These are phyloP conservation scores for Sebastes variabilis DNA, from an alignment of 2,797 vertebrate genomes.

Conservation along the genomic window DNA sequence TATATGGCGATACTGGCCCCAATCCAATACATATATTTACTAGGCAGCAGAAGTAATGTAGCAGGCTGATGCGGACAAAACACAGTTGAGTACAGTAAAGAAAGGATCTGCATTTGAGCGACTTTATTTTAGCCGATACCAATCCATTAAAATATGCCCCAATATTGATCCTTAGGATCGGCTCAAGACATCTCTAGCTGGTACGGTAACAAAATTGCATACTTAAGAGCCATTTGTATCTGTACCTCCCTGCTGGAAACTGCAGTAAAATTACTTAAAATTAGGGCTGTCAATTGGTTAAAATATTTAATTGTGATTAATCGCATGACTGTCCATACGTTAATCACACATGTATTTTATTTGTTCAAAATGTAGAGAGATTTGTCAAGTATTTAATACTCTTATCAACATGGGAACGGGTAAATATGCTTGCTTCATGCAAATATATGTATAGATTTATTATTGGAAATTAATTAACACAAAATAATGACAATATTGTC, in stretches of 20 bases:
- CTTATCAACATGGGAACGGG: too few relatives aligned
- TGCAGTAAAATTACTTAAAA: not conserved
- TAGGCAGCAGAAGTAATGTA: not conserved
- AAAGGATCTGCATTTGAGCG: not conserved
- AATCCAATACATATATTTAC: not conserved
- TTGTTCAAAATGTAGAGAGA: too few relatives aligned
- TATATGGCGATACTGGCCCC: not conserved
- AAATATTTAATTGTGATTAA: too few relatives aligned
- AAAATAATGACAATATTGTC: too few relatives aligned
- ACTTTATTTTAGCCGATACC: not conserved
- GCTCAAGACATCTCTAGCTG: not conserved
- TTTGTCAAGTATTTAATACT: too few relatives aligned
- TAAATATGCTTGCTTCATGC: too few relatives aligned
- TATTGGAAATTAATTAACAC: too few relatives aligned
- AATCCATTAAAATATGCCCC: not conserved
- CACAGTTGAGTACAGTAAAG: not conserved
- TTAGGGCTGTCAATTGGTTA: too few relatives aligned
- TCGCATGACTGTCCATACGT: too few relatives aligned
- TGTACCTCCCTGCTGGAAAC: not conserved
- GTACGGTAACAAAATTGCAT: not conserved
- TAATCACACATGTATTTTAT: too few relatives aligned
- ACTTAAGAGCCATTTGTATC: not conserved
- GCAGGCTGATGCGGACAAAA: rapidly evolving
- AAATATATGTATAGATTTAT: too few relatives aligned
- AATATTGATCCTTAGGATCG: not conserved